phyloP scores from a whole-genome alignment of 2,888 invertebrate genomes.

The Noctua janthina region DNA sequence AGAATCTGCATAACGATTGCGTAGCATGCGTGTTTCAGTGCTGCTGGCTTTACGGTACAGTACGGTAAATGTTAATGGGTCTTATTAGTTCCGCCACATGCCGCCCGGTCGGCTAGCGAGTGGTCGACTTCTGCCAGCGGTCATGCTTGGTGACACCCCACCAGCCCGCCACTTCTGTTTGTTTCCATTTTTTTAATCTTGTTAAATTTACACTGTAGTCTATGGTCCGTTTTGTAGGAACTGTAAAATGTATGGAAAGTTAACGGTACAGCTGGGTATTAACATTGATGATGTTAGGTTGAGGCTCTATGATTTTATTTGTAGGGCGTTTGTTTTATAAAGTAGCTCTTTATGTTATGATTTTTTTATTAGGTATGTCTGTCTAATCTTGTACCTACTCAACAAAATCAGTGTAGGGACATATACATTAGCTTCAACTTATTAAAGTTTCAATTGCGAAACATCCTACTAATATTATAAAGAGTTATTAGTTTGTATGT shows the following conservation, averaged over 20 bases:
- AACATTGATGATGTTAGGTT: background rate
- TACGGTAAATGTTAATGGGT: constrained; percentile 84
- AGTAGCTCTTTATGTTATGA: background rate
- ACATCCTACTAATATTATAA: background rate
- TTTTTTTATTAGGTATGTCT: background rate
- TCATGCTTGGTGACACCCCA: constrained; percentile 76
- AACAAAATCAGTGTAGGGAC: background rate
- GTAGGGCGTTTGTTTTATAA: background rate
- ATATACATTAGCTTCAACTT: background rate
- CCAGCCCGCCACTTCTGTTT: constrained; percentile 70
- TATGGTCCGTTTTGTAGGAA: constrained; percentile 39
- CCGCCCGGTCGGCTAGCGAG: constrained; percentile 64
- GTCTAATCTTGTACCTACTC: background rate
- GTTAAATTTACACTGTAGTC: constrained; percentile 38
- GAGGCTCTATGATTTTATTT: background rate
- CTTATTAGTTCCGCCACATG: constrained; percentile 87
- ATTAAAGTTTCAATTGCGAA: background rate
- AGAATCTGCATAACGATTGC: constrained; percentile 73
- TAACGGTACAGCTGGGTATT: constrained; percentile 7
- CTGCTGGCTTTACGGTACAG: constrained; percentile 78
- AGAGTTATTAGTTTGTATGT: too few species aligned
- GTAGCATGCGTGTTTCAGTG: constrained; percentile 71
- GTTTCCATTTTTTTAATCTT: constrained; percentile 61
- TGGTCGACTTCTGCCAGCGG: constrained; percentile 67
- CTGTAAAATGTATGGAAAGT: constrained; percentile 24